Base-by-base conservation (phyloP, 2,888 invertebrate species). In the Drosophila bunnanda region DNA sequence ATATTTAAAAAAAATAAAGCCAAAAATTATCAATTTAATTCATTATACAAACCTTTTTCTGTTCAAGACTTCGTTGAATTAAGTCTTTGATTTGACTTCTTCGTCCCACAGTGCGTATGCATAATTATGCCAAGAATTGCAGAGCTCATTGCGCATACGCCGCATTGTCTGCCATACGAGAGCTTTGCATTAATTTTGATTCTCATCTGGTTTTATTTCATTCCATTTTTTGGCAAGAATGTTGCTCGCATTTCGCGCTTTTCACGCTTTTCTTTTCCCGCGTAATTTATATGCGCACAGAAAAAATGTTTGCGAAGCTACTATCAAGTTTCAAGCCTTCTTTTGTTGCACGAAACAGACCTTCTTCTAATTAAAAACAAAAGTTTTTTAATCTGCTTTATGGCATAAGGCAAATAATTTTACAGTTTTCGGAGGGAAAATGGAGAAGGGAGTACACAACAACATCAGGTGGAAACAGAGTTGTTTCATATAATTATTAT, bases 361-460 rank as follows among this genome's bases (percentile, higher is more conserved):
- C 50, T 79, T 75, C 72, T 79, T 80, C 84, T 84, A 88, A 84
- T 84, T 84, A 88, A 86, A 84, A 84, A 82, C 82, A 83, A 84
- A 84, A 84, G 88, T 84, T 84, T 84, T 88, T 88, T 84, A 84
- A 84, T 84, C 84, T 88, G 67, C 86, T 88, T 84, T 84, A 84
- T 84, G 79, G 86, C 75, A 82, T 88, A 86, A 78, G 80, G 67
- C 32, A 77, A 86, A 82, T 84, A 86, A 82, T 84, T 88, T 86
- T 82, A 70, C 80, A 82, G 36, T 61, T 85, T 80, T 59, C 15
- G 34, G 28, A 28, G 62, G 39, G 66, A 73, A 68, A 70, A 69
- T 34, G 75, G 61, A 68, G 52, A 64, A 69, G 62, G 67, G 55
- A 60, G 67, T 60, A 58, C 28, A 30, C 36, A 56, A 12, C 4